These are phyloP conservation scores for Orussus abietinus DNA, from an alignment of 1,140 invertebrate genomes.

Conservation along the genomic window DNA sequence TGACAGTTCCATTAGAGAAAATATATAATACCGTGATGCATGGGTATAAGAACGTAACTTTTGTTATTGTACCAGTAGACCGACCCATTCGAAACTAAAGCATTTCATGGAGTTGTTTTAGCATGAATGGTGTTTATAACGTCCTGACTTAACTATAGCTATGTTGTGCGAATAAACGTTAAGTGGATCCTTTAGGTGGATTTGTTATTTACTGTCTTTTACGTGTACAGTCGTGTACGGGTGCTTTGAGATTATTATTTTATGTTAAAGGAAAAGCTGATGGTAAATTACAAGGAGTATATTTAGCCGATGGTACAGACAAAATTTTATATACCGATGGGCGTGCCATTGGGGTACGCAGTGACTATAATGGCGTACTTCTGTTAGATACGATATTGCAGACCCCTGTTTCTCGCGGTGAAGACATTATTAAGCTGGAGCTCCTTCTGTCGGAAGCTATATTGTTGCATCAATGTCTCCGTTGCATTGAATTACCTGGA, in stretches of 20 bases:
- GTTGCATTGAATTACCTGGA: conserved; percentile 66
- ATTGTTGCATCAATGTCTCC: conserved; percentile 75
- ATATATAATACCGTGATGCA: no score
- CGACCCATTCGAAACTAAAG: no score
- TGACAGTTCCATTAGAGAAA: no score
- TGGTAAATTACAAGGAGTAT: conserved; percentile 62
- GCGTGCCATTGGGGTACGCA: conserved; percentile 73
- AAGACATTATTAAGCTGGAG: conserved; percentile 78
- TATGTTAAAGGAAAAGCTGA: conserved; percentile 52
- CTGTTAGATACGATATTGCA: conserved; percentile 84
- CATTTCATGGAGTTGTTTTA: no score
- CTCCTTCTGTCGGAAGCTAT: conserved; percentile 81
- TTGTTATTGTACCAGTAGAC: no score
- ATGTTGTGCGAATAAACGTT: no score
- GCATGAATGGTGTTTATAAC: no score
- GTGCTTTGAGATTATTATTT: conserved; percentile 8
- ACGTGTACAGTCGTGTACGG: no score
- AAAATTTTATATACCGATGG: conserved; percentile 80
- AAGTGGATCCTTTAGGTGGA: no score
- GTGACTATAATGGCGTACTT: conserved; percentile 86
- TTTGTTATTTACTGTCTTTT: no score
- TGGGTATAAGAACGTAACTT: no score
- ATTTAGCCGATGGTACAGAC: conserved; percentile 70
- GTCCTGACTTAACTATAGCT: no score
- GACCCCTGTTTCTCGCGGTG: conserved; percentile 65